These are phyloP conservation scores for Lomographa bimaculata DNA, from an alignment of 2,888 invertebrate species.

Conservation along the genomic window DNA sequence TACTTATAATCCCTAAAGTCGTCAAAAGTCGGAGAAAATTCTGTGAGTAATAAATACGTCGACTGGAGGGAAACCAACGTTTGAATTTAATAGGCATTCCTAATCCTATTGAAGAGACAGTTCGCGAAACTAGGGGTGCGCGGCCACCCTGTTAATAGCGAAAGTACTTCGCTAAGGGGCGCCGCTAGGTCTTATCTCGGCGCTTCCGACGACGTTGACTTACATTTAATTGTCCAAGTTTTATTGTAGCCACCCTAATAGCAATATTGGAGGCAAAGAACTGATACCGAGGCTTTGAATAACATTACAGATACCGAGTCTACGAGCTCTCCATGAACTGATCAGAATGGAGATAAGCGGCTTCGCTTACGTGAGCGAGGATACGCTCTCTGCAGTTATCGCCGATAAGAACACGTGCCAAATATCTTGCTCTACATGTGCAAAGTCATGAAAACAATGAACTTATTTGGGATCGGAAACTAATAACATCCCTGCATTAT, in stretches of 20 bases:
- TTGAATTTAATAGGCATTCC: slow-evolving; percentile 54
- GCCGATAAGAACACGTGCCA: slow-evolving; percentile 32
- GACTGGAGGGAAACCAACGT: slow-evolving; percentile 37
- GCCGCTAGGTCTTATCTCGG: slow-evolving; percentile 72
- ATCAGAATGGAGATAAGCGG: slow-evolving; percentile 35
- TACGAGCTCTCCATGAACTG: slow-evolving; percentile 27
- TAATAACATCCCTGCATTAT: slow-evolving; percentile 1
- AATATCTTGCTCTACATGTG: slow-evolving; percentile 28
- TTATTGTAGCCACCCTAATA: slow-evolving; percentile 72
- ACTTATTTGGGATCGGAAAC: slow-evolving; percentile 7
- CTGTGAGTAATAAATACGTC: slow-evolving; percentile 37
- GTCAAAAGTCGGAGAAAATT: slow-evolving; percentile 33
- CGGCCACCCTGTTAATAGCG: slow-evolving; percentile 70
- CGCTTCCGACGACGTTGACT: slow-evolving; percentile 66
- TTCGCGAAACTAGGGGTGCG: slow-evolving; percentile 51
- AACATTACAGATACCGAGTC: slow-evolving; percentile 49
- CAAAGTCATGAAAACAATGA: slow-evolving; percentile 16
- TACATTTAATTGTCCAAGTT: slow-evolving; percentile 81
- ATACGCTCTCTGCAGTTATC: slow-evolving; percentile 33
- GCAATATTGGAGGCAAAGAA: slow-evolving; percentile 63
- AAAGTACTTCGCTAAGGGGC: slow-evolving; percentile 66
- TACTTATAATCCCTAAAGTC: slow-evolving; percentile 24
- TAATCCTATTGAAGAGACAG: slow-evolving; percentile 56
- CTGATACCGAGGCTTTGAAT: slow-evolving; percentile 56
- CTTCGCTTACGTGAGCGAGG: slow-evolving; percentile 30